These are phyloP conservation scores for Dendrolimus houi DNA, from an alignment of 2,888 invertebrate species.

Conservation along the genomic window DNA sequence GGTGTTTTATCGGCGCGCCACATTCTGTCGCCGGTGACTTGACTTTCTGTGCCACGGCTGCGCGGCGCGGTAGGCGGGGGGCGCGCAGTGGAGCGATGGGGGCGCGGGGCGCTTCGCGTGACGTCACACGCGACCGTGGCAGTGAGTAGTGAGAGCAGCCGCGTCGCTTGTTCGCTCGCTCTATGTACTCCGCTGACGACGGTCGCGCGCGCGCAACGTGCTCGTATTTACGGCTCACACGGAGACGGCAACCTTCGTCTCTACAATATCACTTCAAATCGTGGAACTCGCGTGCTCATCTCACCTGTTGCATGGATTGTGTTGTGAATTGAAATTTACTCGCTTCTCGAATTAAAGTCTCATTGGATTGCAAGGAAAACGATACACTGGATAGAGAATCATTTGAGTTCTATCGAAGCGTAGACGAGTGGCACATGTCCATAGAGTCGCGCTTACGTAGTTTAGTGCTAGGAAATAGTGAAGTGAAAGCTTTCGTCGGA, in stretches of 20 bases:
- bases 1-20: slow-evolving; percentile 68
- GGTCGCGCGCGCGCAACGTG: slow-evolving; percentile 69
- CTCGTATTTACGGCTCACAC: slow-evolving; percentile 38
- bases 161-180: slow-evolving; percentile 62
- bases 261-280: slow-evolving; percentile 40
- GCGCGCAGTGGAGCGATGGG: slow-evolving; percentile 26
- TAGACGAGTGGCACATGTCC: slow-evolving; percentile 56
- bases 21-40: slow-evolving; percentile 63
- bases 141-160: slow-evolving; percentile 70
- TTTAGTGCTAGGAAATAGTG: slow-evolving; percentile 69
- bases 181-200: slow-evolving; percentile 66
- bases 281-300: slow-evolving; percentile 45
- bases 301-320: slow-evolving; percentile 59
- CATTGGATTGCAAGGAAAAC: slow-evolving; percentile 37
- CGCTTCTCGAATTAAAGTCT: slow-evolving; percentile 21
- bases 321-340: slow-evolving; percentile 43
- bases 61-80: slow-evolving; percentile 37
- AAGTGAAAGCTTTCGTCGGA: slow-evolving; percentile 65
- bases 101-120: slow-evolving; percentile 39
- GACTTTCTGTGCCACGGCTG: slow-evolving; percentile 70
- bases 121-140: slow-evolving; percentile 75
- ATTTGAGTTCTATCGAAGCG: slow-evolving; percentile 50
- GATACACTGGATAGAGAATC: slow-evolving; percentile 48
- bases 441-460: slow-evolving; percentile 58
- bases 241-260: slow-evolving; percentile 47